Percentiles rank a stretch among this genome's conserved stretches.
phyloP scores from a whole-genome alignment of 2,113 vertebrate species.

The Eptesicus fuscus region DNA sequence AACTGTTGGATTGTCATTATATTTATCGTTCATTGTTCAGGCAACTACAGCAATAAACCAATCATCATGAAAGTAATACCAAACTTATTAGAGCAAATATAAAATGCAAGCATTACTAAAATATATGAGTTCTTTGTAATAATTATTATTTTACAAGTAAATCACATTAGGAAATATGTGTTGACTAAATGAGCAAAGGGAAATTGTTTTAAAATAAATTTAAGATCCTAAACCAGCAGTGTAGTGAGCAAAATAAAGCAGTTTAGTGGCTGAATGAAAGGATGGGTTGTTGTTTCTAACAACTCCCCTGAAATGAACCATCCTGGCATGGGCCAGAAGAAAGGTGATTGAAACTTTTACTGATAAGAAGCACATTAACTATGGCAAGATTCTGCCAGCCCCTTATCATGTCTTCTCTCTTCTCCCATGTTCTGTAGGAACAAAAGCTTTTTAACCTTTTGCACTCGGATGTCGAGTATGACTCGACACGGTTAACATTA shows the following conservation, averaged over 20 bases:
- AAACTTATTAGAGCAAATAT: background rate
- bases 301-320: background rate
- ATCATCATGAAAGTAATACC: background rate
- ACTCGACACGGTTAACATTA: too few relatives aligned
- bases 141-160: conserved; percentile 8
- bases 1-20: background rate
- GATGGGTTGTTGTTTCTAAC: background rate
- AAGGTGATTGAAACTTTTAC: background rate
- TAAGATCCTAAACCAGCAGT: background rate
- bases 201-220: background rate
- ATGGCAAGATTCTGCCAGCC: background rate
- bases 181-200: background rate
- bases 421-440: background rate
- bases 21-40: background rate
- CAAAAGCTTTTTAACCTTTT: background rate
- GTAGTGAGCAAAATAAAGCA: background rate
- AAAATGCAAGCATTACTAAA: background rate
- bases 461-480: too few relatives aligned
- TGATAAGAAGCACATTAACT: background rate
- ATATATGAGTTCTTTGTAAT: background rate
- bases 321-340: background rate
- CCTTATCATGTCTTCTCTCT: background rate
- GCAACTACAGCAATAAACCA: background rate
- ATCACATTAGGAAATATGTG: background rate
- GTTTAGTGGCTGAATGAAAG: background rate